phyloP scores from a whole-genome alignment of 2,888 invertebrate species.

The Didymodactylos carnosus region DNA sequence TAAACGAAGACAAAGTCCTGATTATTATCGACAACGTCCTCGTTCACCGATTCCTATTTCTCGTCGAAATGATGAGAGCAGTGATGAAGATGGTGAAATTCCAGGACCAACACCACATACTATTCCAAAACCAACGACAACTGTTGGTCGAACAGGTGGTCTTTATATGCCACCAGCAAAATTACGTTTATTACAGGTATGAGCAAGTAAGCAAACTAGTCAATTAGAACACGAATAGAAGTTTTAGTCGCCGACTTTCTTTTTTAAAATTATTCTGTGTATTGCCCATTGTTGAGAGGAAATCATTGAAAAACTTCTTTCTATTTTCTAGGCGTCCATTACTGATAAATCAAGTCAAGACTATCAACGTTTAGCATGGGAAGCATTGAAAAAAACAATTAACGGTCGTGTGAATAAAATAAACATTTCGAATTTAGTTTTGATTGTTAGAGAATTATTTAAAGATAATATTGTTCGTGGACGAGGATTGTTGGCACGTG shows the following conservation, averaged over 20 bases:
- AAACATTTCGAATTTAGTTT: constrained; percentile 66
- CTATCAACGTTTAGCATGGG: constrained; percentile 92
- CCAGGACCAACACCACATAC: neutral
- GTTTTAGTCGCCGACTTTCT: constrained; percentile 21
- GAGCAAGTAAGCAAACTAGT: constrained; percentile 49
- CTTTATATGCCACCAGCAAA: constrained; percentile 97
- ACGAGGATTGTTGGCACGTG: constrained; percentile 69
- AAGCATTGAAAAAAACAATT: constrained; percentile 89
- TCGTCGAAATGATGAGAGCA: too few relatives aligned
- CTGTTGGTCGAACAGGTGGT: constrained; percentile 11
- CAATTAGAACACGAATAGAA: constrained; percentile 55
- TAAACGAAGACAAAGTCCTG: too few relatives aligned
- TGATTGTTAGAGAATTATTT: constrained; percentile 69
- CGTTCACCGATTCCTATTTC: too few relatives aligned
- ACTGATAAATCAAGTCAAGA: constrained; percentile 46
- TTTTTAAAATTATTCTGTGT: neutral
- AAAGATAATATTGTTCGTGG: constrained; percentile 88
- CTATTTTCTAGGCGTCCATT: constrained; percentile 15
- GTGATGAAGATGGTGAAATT: neutral
- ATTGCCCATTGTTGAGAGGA: too few relatives aligned
- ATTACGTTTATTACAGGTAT: constrained; percentile 65
- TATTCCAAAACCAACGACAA: neutral
- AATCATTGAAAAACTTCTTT: neutral
- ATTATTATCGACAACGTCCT: too few relatives aligned
- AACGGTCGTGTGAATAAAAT: constrained; percentile 95